Conservation (phyloP, 2,888 invertebrate genomes). For the Drosophila lacicola region DNA sequence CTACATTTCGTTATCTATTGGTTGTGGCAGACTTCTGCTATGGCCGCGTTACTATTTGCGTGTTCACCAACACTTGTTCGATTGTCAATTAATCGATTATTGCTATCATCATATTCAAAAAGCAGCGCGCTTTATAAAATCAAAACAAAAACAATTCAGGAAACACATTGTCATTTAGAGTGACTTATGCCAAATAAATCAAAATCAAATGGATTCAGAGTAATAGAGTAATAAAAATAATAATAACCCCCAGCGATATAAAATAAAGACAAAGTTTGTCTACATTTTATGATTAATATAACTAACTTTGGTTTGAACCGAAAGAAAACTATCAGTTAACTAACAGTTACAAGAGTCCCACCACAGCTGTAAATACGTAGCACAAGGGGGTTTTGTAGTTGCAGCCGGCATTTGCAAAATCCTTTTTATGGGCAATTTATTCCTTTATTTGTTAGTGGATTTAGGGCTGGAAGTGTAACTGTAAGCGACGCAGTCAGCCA, state of each 20-base stretch:
- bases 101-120: background rate
- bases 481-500: conserved; percentile 48
- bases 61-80: conserved; percentile 27
- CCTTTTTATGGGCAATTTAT: conserved; percentile 82
- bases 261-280: conserved; percentile 8
- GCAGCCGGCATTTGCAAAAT: conserved; percentile 78
- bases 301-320: conserved; percentile 14
- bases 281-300: conserved; percentile 20
- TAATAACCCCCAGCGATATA: background rate
- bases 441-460: conserved; percentile 81
- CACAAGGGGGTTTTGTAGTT: conserved; percentile 55
- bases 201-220: conserved; percentile 1
- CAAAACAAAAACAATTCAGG: background rate
- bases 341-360: conserved; percentile 30
- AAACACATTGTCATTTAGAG: background rate
- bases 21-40: rapidly evolving
- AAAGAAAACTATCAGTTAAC: conserved; percentile 43
- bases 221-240: conserved; percentile 7
- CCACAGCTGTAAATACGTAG: conserved; percentile 56
- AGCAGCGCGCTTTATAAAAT: conserved; percentile 2
- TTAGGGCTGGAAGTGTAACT: conserved; percentile 67
- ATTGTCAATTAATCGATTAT: conserved; percentile 15
- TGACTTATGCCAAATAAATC: background rate
- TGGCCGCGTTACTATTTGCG: rapidly evolving
- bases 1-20: too few relatives aligned